A percentile compares a stretch with the other conserved stretches of the same genome.
Conservation (phyloP, 2,113 vertebrate genomes). For the Kobus ellipsiprymnus region DNA sequence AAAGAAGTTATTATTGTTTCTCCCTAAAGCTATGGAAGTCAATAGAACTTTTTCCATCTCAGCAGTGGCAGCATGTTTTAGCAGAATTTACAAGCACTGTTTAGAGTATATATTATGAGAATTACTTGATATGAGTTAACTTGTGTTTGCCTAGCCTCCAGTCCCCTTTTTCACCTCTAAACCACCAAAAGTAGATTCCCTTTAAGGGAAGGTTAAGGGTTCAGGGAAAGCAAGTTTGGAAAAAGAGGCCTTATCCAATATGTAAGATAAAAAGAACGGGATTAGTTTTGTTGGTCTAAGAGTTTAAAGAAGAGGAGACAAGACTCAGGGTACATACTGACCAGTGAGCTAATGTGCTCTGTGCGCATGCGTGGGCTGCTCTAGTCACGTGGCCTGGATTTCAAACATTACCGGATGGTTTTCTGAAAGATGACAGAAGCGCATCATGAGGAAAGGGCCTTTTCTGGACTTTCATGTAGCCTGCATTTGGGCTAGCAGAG, state of each 20-base stretch:
- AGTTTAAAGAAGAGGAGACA: not conserved
- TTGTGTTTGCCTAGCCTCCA: not conserved
- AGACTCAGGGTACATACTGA: not conserved
- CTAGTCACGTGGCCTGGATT: not conserved
- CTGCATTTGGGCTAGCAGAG: not conserved
- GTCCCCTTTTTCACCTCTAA: not conserved
- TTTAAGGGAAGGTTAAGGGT: not conserved
- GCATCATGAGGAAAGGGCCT: not conserved
- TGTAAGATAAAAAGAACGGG: not conserved
- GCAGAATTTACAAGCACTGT: not conserved
- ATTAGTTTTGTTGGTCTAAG: not conserved
- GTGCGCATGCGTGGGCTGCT: not conserved
- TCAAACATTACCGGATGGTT: not conserved
- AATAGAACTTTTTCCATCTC: not conserved
- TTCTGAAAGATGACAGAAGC: not conserved
- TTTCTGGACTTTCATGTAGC: not conserved
- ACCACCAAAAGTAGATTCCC: not conserved
- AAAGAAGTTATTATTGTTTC: not conserved
- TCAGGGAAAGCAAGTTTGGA: not conserved
- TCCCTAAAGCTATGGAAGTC: not conserved
- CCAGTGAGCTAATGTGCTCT: not conserved
- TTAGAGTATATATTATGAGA: not conserved
- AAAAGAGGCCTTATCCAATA: not conserved
- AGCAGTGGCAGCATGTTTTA: not conserved
- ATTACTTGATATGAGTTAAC: not conserved